These are phyloP conservation scores for Phocides pigmalion DNA, from an alignment of 1,140 invertebrate species.

Conservation along the genomic window DNA sequence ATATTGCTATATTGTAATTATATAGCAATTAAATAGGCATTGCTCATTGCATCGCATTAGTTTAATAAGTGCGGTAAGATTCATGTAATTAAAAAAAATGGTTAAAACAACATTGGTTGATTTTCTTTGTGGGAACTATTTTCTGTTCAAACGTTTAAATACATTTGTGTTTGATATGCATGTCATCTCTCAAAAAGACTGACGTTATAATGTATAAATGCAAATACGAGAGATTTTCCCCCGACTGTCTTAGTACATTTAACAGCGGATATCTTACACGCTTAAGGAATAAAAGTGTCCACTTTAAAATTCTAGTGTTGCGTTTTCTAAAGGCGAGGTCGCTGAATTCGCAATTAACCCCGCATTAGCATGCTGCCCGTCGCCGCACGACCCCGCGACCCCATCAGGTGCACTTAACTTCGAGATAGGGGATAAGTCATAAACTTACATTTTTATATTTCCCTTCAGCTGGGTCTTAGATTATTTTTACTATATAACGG, in stretches of 20 bases:
- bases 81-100: no score
- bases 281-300: slow-evolving; percentile 18
- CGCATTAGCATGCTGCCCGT: slow-evolving; percentile 53
- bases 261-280: neutral
- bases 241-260: neutral
- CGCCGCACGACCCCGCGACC: slow-evolving; percentile 49
- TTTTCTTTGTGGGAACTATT: no score
- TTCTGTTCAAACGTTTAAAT: no score
- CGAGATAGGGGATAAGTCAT: slow-evolving; percentile 12
- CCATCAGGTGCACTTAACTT: slow-evolving; percentile 18
- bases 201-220: neutral
- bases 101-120: no score
- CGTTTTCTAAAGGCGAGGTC: slow-evolving; percentile 56
- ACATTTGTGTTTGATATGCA: neutral
- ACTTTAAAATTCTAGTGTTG: slow-evolving; percentile 50
- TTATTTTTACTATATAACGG: no score
- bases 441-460: neutral
- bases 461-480: no score
- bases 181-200: neutral
- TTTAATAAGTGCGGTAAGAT: no score
- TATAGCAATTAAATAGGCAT: no score
- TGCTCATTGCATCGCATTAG: no score
- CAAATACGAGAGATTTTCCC: neutral
- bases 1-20: no score
- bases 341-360: slow-evolving; percentile 60